Evolutionary conservation across 2,888 invertebrate species (phyloP).

Genomic region (Biston betularia): DNA sequence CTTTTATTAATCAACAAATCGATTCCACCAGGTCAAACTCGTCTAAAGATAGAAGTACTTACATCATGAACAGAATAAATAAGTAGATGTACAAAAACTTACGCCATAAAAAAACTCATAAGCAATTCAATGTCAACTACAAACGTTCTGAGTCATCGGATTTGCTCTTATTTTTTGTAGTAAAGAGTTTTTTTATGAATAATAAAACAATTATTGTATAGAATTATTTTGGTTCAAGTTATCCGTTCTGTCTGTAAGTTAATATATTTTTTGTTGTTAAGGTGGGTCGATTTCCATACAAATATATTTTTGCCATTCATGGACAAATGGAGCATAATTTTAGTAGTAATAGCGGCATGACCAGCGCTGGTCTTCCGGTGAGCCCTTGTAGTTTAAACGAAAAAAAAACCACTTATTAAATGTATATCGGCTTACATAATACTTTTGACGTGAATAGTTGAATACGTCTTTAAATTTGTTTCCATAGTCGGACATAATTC

Average conservation of each 20-base stretch:
- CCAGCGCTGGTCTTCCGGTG: too few relatives aligned
- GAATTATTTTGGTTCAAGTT: neutral
- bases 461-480: too few relatives aligned
- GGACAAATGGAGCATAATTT: too few relatives aligned
- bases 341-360: too few relatives aligned
- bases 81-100: constrained; percentile 24
- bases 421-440: too few relatives aligned
- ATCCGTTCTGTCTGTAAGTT: neutral
- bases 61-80: constrained; percentile 21
- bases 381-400: too few relatives aligned
- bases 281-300: too few relatives aligned
- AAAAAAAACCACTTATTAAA: too few relatives aligned
- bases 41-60: constrained; percentile 8
- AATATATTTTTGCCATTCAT: too few relatives aligned
- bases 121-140: constrained; percentile 35
- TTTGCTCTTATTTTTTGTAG: constrained; percentile 32
- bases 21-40: neutral
- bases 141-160: constrained; percentile 24
- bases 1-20: constrained; percentile 12
- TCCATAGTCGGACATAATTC: too few relatives aligned
- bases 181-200: constrained; percentile 6
- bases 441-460: too few relatives aligned
- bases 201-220: neutral
- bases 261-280: neutral
- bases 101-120: constrained; percentile 22